phyloP scores from a whole-genome alignment of 2,797 vertebrate species.

The Sebastes flavidus region DNA sequence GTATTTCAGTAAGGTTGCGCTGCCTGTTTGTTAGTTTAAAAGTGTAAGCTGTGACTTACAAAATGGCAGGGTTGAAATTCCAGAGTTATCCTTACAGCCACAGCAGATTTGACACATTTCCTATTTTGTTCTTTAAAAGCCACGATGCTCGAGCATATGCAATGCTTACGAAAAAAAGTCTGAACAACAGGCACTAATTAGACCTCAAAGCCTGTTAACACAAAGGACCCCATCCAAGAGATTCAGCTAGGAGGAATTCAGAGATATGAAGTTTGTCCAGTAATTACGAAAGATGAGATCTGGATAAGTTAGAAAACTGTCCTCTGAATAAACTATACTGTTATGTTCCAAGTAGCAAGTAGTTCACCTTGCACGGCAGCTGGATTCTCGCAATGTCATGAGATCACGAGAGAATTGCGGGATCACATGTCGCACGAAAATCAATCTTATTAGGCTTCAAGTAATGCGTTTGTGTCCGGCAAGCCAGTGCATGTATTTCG shows the following conservation, averaged over 20 bases:
- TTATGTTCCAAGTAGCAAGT: not conserved
- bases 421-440: too few relatives aligned
- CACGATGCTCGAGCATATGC: not conserved
- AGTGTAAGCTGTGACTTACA: not conserved
- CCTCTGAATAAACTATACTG: not conserved
- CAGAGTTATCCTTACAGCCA: not conserved
- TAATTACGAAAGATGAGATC: not conserved
- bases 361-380: not conserved
- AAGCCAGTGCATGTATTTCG: too few relatives aligned
- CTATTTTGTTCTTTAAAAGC: not conserved
- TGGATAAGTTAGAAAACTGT: not conserved
- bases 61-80: not conserved
- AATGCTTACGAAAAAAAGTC: not conserved
- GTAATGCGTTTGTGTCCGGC: too few relatives aligned
- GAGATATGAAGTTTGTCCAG: not conserved
- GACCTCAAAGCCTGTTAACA: not conserved
- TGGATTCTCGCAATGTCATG: too few relatives aligned
- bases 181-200: not conserved
- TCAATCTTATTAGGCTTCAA: too few relatives aligned
- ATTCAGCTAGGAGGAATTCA: not conserved
- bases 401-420: too few relatives aligned
- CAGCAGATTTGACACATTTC: not conserved
- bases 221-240: not conserved
- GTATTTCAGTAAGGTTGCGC: not conserved
- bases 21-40: not conserved